These are phyloP conservation scores for Actinopyga echinites DNA, from an alignment of 53 echinoderm and acorn worm genomes.

Conservation along the genomic window DNA sequence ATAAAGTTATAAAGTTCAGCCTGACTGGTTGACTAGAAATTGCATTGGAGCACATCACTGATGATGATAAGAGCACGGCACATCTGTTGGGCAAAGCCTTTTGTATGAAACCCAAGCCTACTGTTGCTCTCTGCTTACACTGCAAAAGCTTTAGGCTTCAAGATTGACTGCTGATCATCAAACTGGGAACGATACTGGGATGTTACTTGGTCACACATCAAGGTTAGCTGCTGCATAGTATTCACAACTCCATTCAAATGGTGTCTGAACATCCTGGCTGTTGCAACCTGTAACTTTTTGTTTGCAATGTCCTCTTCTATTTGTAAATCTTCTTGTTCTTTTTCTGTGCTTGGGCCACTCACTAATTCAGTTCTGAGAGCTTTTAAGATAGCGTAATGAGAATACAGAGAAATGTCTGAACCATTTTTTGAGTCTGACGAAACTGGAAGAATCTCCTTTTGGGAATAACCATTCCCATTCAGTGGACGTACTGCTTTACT, in stretches of 20 bases:
- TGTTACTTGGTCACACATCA: conserved; percentile 78
- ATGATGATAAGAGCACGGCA: too few species aligned
- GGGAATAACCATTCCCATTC: not conserved
- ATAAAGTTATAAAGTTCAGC: too few species aligned
- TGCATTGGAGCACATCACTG: too few species aligned
- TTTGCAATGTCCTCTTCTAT: conserved; percentile 29
- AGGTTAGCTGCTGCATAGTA: conserved; percentile 81
- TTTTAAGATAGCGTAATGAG: conserved; percentile 89
- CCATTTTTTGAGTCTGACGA: conserved; percentile 19
- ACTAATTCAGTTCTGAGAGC: conserved; percentile 91
- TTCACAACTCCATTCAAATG: conserved; percentile 83
- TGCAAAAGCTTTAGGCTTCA: conserved; percentile 78
- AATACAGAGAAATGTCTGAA: conserved; percentile 67
- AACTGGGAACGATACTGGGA: conserved; percentile 81
- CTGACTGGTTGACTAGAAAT: too few species aligned
- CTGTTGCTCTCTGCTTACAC: conserved; percentile 30
- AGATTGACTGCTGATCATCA: conserved; percentile 81
- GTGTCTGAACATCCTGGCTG: conserved; percentile 83
- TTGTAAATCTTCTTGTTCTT: conserved; percentile 8
- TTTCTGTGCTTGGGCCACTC: conserved; percentile 62
- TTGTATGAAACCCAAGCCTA: too few species aligned
- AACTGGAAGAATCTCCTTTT: not conserved
- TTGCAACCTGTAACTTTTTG: conserved; percentile 62
- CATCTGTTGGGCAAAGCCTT: too few species aligned
- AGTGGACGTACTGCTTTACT: not conserved